Percentiles rank a stretch among this genome's conserved stretches.
These are phyloP conservation scores for Mesorhabditis belari DNA, from an alignment of 2,888 invertebrate genomes.

Conservation along the genomic window DNA sequence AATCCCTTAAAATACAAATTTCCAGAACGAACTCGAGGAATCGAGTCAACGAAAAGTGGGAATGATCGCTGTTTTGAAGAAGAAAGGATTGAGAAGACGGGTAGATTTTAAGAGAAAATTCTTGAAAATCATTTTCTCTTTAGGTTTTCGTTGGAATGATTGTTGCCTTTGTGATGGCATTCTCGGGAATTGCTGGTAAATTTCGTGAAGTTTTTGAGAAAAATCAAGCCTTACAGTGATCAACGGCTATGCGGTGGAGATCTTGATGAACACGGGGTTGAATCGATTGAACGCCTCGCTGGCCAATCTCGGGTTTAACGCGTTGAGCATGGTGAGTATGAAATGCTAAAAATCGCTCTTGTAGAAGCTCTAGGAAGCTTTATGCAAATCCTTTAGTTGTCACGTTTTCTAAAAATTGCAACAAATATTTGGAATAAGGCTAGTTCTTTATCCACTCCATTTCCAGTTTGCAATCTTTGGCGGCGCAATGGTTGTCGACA, in stretches of 20 bases:
- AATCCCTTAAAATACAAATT: no score
- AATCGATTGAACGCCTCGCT: constrained; percentile 28
- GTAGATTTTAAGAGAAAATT: neutral
- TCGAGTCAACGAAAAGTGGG: constrained; percentile 17
- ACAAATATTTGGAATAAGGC: no score
- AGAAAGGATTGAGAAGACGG: constrained; percentile 15
- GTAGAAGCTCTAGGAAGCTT: no score
- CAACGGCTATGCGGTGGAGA: constrained; percentile 45
- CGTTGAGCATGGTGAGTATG: constrained; percentile 34
- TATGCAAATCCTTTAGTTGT: neutral
- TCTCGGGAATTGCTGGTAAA: constrained; percentile 39
- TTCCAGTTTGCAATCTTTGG: constrained; percentile 27
- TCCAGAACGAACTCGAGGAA: constrained; percentile 18
- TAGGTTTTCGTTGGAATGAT: constrained; percentile 26
- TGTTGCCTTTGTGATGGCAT: constrained; percentile 38
- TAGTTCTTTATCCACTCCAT: neutral
- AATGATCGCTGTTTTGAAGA: constrained; percentile 21
- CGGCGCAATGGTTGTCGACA: constrained; percentile 35
- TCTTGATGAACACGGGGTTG: constrained; percentile 34
- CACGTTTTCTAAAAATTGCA: neutral
- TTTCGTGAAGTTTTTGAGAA: neutral
- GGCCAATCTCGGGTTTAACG: constrained; percentile 35
- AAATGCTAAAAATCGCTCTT: no score
- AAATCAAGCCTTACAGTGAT: constrained; percentile 23
- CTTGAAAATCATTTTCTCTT: neutral